Evolutionary conservation across 1,140 invertebrate genomes (phyloP).

Genomic region (Coptotermes formosanus): DNA sequence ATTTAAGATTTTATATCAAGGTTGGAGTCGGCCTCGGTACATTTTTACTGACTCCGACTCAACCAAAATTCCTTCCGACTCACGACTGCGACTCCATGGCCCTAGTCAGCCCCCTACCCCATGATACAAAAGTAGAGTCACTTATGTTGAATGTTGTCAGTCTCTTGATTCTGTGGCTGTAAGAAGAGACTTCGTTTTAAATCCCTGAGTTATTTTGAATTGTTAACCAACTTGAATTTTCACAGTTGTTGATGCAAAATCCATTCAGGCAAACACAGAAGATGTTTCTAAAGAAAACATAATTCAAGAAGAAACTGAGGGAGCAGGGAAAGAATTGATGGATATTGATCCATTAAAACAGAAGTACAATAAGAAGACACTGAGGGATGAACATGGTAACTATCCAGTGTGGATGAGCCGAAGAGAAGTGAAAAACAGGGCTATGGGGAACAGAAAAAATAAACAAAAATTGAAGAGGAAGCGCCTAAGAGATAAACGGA

Average conservation of each 20-base stretch:
- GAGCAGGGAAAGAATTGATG: constrained; percentile 29
- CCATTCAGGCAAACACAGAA: background rate
- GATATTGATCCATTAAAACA: constrained; percentile 49
- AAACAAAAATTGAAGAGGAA: background rate
- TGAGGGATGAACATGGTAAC: constrained; percentile 61
- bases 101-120: too few relatives aligned
- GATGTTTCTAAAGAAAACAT: background rate
- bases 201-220: too few relatives aligned
- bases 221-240: background rate
- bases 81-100: too few relatives aligned
- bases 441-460: background rate
- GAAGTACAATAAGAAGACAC: constrained; percentile 58
- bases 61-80: too few relatives aligned
- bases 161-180: too few relatives aligned
- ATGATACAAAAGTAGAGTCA: too few relatives aligned
- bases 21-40: too few relatives aligned
- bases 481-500: background rate
- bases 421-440: constrained; percentile 52
- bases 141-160: too few relatives aligned
- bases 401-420: constrained; percentile 63
- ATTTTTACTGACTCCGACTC: too few relatives aligned
- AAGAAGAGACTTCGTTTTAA: too few relatives aligned
- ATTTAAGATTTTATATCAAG: too few relatives aligned
- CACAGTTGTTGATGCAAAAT: constrained; percentile 2
- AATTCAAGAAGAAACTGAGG: constrained; percentile 37